A percentile compares a stretch with the other conserved stretches of the same genome.
Evolutionary conservation across 2,113 vertebrate species (phyloP).

Genomic region (Lepus timidus): DNA sequence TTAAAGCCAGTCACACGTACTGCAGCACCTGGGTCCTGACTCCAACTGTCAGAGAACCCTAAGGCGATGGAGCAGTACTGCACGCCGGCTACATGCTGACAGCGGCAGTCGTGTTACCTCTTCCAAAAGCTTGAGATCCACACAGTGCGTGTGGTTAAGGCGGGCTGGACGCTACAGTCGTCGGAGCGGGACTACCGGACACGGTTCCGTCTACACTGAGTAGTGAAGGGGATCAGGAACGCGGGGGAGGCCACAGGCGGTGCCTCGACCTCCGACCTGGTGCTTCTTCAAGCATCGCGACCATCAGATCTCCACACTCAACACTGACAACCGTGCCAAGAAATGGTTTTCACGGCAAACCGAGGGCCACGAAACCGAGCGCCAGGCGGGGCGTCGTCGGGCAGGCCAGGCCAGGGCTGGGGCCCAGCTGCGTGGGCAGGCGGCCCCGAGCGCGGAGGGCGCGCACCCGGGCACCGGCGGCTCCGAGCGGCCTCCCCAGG

Average conservation of each 20-base stretch:
- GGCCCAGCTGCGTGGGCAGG: no score
- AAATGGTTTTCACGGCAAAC: neutral
- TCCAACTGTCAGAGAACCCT: neutral
- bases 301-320: neutral
- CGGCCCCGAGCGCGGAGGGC: no score
- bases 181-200: no score
- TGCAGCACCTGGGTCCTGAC: neutral
- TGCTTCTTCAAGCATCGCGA: slow-evolving; percentile 22
- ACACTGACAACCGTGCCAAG: neutral
- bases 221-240: no score
- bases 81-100: neutral
- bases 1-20: slow-evolving; percentile 23
- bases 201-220: neutral
- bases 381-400: no score
- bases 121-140: neutral
- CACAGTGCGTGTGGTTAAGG: neutral
- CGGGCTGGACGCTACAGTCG: no score
- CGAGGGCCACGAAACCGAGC: neutral
- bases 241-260: no score
- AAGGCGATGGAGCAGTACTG: no score
- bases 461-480: no score
- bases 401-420: neutral
- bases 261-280: neutral
- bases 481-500: no score
- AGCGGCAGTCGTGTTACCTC: neutral